These are phyloP conservation scores for Enteromius fasciolatus DNA, from an alignment of 2,797 vertebrate species.

Conservation along the genomic window DNA sequence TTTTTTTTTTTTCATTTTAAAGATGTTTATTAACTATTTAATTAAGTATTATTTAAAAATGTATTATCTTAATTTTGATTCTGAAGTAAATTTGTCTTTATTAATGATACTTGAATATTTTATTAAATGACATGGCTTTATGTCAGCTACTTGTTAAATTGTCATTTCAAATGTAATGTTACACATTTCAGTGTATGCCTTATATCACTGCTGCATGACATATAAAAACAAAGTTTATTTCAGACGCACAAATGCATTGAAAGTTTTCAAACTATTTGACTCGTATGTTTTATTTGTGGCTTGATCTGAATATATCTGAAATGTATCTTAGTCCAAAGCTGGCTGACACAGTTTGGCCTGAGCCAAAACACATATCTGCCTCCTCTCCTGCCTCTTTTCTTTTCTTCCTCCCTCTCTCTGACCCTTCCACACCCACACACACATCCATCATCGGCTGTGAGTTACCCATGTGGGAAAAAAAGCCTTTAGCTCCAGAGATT, in stretches of 20 bases:
- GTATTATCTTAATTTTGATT: neutral
- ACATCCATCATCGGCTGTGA: constrained; percentile 20
- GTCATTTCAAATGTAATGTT: neutral
- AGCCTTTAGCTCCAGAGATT: constrained; percentile 31
- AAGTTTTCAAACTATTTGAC: neutral
- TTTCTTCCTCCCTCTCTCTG: neutral
- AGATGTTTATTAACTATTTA: too few relatives aligned
- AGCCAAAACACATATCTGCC: constrained; percentile 12
- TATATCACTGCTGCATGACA: neutral
- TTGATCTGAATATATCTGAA: constrained; percentile 13
- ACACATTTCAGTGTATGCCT: neutral
- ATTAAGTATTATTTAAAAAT: neutral
- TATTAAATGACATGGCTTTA: neutral
- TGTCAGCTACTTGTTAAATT: neutral
- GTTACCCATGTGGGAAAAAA: constrained; percentile 25
- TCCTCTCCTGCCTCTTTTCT: constrained; percentile 1
- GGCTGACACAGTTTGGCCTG: constrained; percentile 21
- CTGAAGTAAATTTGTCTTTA: neutral
- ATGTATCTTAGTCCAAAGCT: neutral
- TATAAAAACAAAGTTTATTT: neutral
- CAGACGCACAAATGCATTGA: neutral
- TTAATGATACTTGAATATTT: neutral
- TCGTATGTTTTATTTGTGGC: neutral
- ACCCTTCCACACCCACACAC: neutral
- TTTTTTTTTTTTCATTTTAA: too few relatives aligned